These are phyloP conservation scores for Dryadula phaetusa DNA, from an alignment of 2,888 invertebrate species.

Conservation along the genomic window DNA sequence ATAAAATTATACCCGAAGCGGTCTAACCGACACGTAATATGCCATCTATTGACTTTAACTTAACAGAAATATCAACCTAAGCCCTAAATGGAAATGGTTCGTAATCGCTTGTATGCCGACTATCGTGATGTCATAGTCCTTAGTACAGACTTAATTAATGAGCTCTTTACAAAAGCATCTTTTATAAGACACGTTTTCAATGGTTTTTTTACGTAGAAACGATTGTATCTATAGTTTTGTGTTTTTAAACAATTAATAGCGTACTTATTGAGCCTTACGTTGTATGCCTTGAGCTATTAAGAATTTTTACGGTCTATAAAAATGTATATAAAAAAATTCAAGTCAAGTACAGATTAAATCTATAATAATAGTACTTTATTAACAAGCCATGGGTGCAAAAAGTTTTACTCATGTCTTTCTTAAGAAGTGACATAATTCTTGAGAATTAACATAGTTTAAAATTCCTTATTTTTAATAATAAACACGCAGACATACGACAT, in stretches of 20 bases:
- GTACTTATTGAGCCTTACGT: slow-evolving; percentile 7
- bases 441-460: background rate
- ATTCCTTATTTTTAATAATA: background rate
- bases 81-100: slow-evolving; percentile 15
- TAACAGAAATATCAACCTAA: slow-evolving; percentile 34
- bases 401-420: background rate
- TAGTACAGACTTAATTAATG: slow-evolving; percentile 42
- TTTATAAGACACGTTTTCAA: slow-evolving; percentile 30
- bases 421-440: background rate
- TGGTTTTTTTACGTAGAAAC: slow-evolving; percentile 31
- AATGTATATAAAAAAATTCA: background rate
- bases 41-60: slow-evolving; percentile 31
- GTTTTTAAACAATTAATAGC: slow-evolving; percentile 25
- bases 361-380: slow-evolving; percentile 4
- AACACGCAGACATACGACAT: slow-evolving; percentile 15
- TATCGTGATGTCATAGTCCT: slow-evolving; percentile 41
- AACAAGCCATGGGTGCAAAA: background rate
- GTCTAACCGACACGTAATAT: slow-evolving; percentile 42
- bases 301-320: slow-evolving; percentile 11
- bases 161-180: slow-evolving; percentile 35
- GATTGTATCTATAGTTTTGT: slow-evolving; percentile 28
- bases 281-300: slow-evolving; percentile 6
- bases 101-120: slow-evolving; percentile 29
- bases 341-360: slow-evolving; percentile 14
- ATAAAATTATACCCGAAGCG: slow-evolving; percentile 48